phyloP scores from a whole-genome alignment of 2,888 invertebrate species.

The Augochlorella aurata region DNA sequence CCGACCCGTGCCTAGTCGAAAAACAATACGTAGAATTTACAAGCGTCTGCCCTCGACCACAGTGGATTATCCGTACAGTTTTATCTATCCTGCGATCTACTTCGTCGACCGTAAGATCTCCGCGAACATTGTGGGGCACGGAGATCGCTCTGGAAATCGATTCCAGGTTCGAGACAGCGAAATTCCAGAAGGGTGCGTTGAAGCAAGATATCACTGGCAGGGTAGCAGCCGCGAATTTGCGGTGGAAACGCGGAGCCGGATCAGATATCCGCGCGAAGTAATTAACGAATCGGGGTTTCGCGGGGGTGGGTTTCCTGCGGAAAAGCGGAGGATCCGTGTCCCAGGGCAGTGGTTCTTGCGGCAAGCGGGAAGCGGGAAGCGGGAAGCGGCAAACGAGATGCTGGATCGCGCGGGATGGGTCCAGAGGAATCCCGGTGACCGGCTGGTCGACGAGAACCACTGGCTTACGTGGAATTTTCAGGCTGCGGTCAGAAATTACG shows the following conservation, averaged over 20 bases:
- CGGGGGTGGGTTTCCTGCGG: background rate
- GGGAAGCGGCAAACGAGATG: background rate
- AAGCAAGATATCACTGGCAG: conserved; percentile 16
- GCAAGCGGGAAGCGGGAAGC: background rate
- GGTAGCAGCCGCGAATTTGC: conserved; percentile 48
- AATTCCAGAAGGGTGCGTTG: background rate
- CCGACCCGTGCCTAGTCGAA: background rate
- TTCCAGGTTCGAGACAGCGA: background rate
- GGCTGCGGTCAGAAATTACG: conserved; percentile 62
- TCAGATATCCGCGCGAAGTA: conserved; percentile 53
- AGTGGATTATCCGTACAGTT: no score
- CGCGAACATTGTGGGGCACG: background rate
- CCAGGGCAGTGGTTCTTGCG: conserved; percentile 27
- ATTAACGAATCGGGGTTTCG: conserved; percentile 63
- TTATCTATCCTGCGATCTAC: no score
- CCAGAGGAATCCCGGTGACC: background rate
- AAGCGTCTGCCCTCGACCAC: background rate
- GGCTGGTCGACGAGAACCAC: conserved; percentile 30
- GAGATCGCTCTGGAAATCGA: background rate
- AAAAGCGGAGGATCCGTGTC: conserved; percentile 13
- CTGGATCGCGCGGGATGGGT: background rate
- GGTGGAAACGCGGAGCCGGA: conserved; percentile 45
- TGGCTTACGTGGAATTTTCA: conserved; percentile 64
- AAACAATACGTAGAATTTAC: background rate
- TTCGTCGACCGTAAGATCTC: no score